phyloP scores from a whole-genome alignment of 2,113 vertebrate species.

The Rhea pennata region DNA sequence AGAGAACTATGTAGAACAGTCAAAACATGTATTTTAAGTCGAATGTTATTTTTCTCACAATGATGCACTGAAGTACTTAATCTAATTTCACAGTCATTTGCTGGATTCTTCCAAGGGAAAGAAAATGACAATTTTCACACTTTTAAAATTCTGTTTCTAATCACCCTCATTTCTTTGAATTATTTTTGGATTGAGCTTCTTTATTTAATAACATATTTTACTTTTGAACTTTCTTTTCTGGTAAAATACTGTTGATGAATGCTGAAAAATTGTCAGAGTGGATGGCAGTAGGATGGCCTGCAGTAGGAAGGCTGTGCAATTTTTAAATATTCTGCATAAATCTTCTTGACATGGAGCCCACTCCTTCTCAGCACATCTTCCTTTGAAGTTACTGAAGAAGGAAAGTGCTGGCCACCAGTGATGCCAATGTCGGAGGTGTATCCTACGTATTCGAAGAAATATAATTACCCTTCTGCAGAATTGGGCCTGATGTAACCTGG shows the following conservation, averaged over 20 bases:
- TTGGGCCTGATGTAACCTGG: neutral
- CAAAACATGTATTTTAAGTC: neutral
- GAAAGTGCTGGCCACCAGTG: neutral
- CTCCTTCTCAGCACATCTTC: neutral
- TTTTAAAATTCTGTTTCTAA: neutral
- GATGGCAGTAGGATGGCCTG: neutral
- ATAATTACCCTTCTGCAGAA: neutral
- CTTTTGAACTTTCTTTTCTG: slow-evolving; percentile 4
- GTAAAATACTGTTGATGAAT: slow-evolving; percentile 3
- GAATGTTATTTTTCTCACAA: neutral
- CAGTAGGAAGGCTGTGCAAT: neutral
- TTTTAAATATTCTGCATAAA: neutral
- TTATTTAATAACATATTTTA: neutral
- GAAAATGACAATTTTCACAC: neutral
- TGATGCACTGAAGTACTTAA: neutral
- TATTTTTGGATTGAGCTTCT: neutral
- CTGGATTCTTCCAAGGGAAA: neutral
- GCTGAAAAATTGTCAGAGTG: neutral
- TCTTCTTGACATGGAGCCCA: neutral
- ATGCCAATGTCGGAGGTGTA: neutral
- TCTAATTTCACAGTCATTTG: neutral
- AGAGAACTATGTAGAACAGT: neutral
- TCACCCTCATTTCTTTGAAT: neutral
- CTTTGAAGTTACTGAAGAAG: neutral
- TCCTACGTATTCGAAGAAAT: neutral